Evolutionary conservation across 2,888 invertebrate genomes (phyloP).

Genomic region (Smittia sp.): DNA sequence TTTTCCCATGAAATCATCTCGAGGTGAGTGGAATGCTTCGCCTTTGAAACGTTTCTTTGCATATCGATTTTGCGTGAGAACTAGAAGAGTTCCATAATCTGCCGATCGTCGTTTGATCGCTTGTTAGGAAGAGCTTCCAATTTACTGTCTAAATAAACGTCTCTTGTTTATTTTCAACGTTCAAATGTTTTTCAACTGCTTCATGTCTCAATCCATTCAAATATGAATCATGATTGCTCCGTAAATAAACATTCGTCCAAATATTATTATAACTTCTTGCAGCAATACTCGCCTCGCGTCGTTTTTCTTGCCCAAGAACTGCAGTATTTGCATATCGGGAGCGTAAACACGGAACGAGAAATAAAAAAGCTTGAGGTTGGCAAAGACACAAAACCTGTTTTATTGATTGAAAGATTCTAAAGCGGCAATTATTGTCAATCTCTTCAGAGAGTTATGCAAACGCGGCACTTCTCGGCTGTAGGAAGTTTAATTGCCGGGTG

Average conservation of each 20-base stretch:
- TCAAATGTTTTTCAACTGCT: no score
- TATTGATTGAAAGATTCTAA: constrained; percentile 28
- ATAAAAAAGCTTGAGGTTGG: background rate
- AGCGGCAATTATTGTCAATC: constrained; percentile 25
- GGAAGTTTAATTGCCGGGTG: background rate
- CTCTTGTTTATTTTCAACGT: no score
- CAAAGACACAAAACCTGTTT: constrained; percentile 22
- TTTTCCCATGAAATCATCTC: no score
- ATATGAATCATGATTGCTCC: background rate
- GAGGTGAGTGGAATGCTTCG: no score
- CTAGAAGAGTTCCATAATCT: no score
- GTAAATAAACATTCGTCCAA: background rate
- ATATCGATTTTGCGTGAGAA: no score
- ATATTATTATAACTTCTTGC: background rate
- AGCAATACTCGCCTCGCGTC: background rate
- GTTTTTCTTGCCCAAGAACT: background rate
- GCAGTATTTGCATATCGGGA: background rate
- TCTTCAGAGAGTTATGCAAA: background rate
- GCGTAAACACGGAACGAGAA: background rate
- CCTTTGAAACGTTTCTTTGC: no score
- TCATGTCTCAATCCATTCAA: no score
- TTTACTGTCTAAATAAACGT: no score
- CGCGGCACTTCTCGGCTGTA: background rate
- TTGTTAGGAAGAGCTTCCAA: no score
- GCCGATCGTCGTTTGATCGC: no score